These are phyloP conservation scores for Apomyelois bistriatella DNA, from an alignment of 2,888 invertebrate species.

Conservation along the genomic window DNA sequence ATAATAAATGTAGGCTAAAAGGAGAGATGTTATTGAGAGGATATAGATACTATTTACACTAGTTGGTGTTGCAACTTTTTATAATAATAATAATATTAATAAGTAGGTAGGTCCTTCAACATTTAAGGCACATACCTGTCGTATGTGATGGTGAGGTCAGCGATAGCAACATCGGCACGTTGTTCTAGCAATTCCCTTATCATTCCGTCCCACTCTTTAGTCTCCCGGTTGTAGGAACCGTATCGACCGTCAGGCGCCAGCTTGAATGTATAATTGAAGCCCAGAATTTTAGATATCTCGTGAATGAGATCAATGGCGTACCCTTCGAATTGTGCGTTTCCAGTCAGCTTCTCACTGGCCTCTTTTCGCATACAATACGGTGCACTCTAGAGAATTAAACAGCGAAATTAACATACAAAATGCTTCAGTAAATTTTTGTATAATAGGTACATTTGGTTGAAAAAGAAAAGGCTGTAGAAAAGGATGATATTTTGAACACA, in stretches of 20 bases:
- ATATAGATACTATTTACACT: too few species aligned
- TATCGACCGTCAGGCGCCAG: slow-evolving; percentile 92
- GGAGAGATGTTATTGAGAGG: too few species aligned
- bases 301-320: slow-evolving; percentile 96
- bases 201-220: slow-evolving; percentile 96
- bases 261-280: slow-evolving; percentile 93
- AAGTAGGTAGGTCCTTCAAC: background rate
- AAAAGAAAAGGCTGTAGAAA: background rate
- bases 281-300: slow-evolving; percentile 92
- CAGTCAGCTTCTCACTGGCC: slow-evolving; percentile 89
- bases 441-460: background rate
- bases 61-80: too few species aligned
- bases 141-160: slow-evolving; percentile 98
- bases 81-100: too few species aligned
- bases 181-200: slow-evolving; percentile 92
- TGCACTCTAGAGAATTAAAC: slow-evolving; percentile 84
- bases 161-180: slow-evolving; percentile 96
- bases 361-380: slow-evolving; percentile 98
- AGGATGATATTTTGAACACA: background rate
- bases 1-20: too few species aligned
- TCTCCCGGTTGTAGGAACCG: slow-evolving; percentile 89
- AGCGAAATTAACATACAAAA: slow-evolving; percentile 31
- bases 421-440: background rate
- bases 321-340: slow-evolving; percentile 96
- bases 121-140: slow-evolving; percentile 83